A percentile compares a stretch with the other conserved stretches of the same genome.
phyloP scores from a whole-genome alignment of 2,797 vertebrate species.

The Microctenopoma stevenorrisi region DNA sequence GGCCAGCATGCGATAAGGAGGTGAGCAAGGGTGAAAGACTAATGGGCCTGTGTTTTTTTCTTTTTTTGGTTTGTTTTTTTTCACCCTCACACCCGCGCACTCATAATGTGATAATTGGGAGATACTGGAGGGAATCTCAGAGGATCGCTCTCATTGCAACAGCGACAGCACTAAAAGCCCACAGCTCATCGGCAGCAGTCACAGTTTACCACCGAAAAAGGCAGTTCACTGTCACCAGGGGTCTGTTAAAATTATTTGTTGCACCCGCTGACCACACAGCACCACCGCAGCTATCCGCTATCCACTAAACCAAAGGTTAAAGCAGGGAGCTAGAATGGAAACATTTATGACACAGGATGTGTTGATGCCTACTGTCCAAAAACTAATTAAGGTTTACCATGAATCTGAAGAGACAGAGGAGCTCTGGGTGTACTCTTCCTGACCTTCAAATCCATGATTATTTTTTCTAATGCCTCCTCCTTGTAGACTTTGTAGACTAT shows the following conservation, averaged over 20 bases:
- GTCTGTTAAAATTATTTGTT: conserved; percentile 59
- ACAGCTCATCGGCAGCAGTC: conserved; percentile 56
- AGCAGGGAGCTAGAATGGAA: conserved; percentile 7
- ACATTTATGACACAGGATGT: background rate
- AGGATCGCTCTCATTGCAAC: conserved; percentile 83
- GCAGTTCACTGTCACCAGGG: conserved; percentile 55
- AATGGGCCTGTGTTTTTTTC: conserved; percentile 82
- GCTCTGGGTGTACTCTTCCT: background rate
- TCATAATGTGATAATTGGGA: conserved; percentile 90
- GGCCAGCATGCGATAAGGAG: conserved; percentile 80
- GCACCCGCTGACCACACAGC: conserved; percentile 41
- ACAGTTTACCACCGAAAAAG: conserved; percentile 57
- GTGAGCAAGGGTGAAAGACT: conserved; percentile 86
- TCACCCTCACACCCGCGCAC: conserved; percentile 84
- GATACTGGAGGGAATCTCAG: conserved; percentile 83
- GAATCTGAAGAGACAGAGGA: background rate
- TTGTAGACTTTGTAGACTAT: background rate
- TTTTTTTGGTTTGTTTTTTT: background rate
- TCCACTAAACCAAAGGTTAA: conserved; percentile 22
- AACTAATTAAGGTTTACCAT: background rate
- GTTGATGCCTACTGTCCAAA: conserved; percentile 7
- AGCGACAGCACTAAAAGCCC: conserved; percentile 63
- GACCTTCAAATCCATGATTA: background rate
- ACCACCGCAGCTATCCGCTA: background rate
- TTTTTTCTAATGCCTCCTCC: background rate